phyloP scores from a whole-genome alignment of 2,797 vertebrate species.

The Aselliscus stoliczkanus region DNA sequence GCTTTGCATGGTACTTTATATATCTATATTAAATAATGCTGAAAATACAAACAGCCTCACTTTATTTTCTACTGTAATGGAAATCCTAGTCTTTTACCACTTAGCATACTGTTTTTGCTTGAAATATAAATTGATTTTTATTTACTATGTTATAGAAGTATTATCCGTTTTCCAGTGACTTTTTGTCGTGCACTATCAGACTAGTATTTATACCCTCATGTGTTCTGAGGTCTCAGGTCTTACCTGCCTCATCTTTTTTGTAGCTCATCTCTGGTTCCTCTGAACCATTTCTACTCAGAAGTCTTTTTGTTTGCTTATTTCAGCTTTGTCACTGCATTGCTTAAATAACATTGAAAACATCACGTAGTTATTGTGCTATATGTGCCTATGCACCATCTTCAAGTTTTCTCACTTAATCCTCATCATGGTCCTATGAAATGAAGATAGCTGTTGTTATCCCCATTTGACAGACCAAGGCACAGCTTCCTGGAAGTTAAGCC shows the following conservation, averaged over 20 bases:
- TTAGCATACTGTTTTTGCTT: constrained; percentile 1
- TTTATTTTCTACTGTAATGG: background rate
- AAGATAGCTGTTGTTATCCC: background rate
- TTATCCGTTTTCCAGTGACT: background rate
- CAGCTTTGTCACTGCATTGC: background rate
- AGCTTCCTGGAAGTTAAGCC: background rate
- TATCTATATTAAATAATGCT: background rate
- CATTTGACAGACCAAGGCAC: background rate
- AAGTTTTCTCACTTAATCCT: background rate
- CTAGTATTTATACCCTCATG: background rate
- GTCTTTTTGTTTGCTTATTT: background rate
- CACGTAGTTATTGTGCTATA: background rate
- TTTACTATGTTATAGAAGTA: background rate
- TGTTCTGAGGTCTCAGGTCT: background rate
- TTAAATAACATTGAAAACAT: background rate
- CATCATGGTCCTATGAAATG: background rate
- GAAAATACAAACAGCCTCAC: background rate
- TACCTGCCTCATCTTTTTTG: background rate
- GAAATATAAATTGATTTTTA: background rate
- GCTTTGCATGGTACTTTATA: background rate
- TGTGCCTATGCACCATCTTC: background rate
- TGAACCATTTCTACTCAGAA: background rate
- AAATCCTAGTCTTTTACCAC: constrained; percentile 1
- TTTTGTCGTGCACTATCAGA: background rate
- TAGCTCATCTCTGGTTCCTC: background rate